Percentiles rank a stretch among this genome's conserved stretches.
These are phyloP conservation scores for Ichneumon xanthorius DNA, from an alignment of 2,888 invertebrate genomes.

Conservation along the genomic window DNA sequence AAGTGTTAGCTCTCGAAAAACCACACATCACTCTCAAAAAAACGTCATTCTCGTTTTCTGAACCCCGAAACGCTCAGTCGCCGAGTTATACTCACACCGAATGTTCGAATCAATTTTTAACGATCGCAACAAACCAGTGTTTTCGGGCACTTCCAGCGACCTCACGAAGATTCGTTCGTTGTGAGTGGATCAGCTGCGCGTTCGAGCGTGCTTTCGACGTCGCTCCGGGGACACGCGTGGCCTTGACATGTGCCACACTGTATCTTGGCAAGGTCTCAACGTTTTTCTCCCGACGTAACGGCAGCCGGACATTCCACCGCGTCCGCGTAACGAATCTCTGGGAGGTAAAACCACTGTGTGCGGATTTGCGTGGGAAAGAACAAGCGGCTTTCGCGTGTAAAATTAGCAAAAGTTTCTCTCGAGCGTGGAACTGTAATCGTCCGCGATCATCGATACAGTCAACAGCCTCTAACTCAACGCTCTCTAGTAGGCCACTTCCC, in stretches of 20 bases:
- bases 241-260: constrained; percentile 49
- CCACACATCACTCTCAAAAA: too few relatives aligned
- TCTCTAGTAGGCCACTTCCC: too few relatives aligned
- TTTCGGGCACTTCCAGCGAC: constrained; percentile 37
- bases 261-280: background rate
- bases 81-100: constrained; percentile 35
- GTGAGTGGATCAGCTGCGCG: constrained; percentile 33
- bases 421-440: too few relatives aligned
- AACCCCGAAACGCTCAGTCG: background rate
- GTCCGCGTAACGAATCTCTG: background rate
- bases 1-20: background rate
- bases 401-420: too few relatives aligned
- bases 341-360: background rate
- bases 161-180: constrained; percentile 20
- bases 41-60: constrained; percentile 2
- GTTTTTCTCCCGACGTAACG: background rate
- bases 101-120: background rate
- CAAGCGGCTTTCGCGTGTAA: too few relatives aligned
- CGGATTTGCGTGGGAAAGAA: too few relatives aligned
- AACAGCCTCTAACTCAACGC: too few relatives aligned
- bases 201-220: constrained; percentile 47
- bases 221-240: constrained; percentile 18
- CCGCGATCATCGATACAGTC: too few relatives aligned
- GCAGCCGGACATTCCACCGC: constrained; percentile 12
- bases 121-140: background rate